Evolutionary conservation across 2,797 vertebrate genomes (phyloP), one percentile per base, ranked within the genome.

Genomic region (Cottoperca gobio): DNA sequence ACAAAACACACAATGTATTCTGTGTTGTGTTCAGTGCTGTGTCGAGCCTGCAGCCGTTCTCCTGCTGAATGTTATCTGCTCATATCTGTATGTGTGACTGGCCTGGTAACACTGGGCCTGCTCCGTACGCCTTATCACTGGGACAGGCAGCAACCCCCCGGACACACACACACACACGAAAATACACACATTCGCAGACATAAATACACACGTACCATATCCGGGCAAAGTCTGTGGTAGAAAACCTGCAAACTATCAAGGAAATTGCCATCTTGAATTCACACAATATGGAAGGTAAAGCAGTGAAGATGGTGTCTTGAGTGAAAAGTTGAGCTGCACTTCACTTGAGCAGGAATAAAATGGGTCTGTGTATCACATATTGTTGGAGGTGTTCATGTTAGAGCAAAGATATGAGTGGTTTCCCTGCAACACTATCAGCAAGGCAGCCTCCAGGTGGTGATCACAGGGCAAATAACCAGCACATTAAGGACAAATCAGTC

Each of bases 51-150:
- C 83, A 91, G 93, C 92, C 82, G 78, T 89, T 89, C 84, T 89
- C 84, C 85, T 85, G 84, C 62, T 93, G 91, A 94, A 93, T 94
- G 81, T 92, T 94, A 94, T 94, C 94, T 89, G 73, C 70, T 86
- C 88, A 94, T 94, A 95, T 94, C 94, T 93, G 68, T 85, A 64
- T 87, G 85, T 94, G 92, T 88, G 91, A 93, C 90, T 89, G 87
- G 87, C 93, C 92, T 86, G 89, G 90, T 86, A 93, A 91, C 92
- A 92, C 87, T 88, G 84, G 86, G 89, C 55, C 86, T 79, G 88
- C 84, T 91, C 83, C 90, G 82, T 82, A n/a, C 14, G 61, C 70
- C 88, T 86, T 92, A 92, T 93, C 92, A 78, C 75, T 40, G 40
- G 76, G 79, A 76, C 78, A 86, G 78, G 72, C 83, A 73, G 71